These are phyloP conservation scores for Adineta ricciae DNA, from an alignment of 2,888 invertebrate genomes.

Conservation along the genomic window DNA sequence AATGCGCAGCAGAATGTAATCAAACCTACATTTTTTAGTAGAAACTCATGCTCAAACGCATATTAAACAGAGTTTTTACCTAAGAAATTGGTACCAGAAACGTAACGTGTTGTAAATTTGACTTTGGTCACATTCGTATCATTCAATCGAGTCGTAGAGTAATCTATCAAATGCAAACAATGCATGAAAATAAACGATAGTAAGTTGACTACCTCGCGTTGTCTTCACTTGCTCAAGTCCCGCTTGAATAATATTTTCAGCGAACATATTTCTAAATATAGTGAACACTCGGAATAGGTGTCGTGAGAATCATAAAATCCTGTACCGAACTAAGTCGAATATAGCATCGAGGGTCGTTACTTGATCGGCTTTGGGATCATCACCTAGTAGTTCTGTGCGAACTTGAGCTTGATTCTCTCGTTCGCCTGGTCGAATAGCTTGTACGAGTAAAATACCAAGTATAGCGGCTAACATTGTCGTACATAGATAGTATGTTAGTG, in stretches of 20 bases:
- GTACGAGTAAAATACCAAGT: slow-evolving; percentile 58
- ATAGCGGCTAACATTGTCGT: slow-evolving; percentile 61
- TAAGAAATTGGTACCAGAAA: not conserved
- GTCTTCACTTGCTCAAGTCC: slow-evolving; percentile 58
- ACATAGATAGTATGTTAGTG: slow-evolving; percentile 59
- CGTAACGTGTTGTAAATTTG: not conserved
- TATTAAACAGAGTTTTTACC: no score
- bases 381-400: not conserved
- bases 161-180: no score
- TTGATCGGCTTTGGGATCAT: not conserved
- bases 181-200: no score
- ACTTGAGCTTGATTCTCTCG: not conserved
- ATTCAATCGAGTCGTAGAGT: slow-evolving; percentile 49
- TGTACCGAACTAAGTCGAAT: slow-evolving; percentile 23
- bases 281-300: no score
- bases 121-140: not conserved
- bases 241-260: slow-evolving; percentile 77
- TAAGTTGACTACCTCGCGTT: not conserved
- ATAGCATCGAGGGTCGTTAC: slow-evolving; percentile 28
- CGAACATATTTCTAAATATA: slow-evolving; percentile 72
- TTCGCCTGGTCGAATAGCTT: slow-evolving; percentile 59
- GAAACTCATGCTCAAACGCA: no score
- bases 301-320: no score
- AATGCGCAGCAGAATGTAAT: slow-evolving; percentile 59
- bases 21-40: slow-evolving; percentile 50